A percentile compares a stretch with the other conserved stretches of the same genome.
Conservation (phyloP, 2,113 vertebrate genomes). For the Hydrolagus affinis region DNA sequence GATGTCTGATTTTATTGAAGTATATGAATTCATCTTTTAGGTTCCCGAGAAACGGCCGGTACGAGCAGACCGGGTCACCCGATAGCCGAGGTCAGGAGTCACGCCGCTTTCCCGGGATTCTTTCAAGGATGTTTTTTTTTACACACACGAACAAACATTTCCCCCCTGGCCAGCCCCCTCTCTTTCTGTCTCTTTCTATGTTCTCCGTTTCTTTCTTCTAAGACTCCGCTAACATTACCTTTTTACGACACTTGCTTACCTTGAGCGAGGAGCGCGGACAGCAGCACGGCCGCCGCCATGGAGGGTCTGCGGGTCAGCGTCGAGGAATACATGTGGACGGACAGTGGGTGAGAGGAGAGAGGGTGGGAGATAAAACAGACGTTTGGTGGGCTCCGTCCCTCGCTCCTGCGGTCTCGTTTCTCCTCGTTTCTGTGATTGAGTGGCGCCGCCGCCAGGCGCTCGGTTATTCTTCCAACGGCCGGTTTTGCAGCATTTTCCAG, state of each 20-base stretch:
- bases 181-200: background rate
- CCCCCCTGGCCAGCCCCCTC: background rate
- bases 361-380: background rate
- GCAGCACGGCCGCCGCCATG: background rate
- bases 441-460: background rate
- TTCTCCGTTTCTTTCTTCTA: background rate
- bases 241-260: background rate
- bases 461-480: too few relatives aligned
- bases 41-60: too few relatives aligned
- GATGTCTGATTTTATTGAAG: too few relatives aligned
- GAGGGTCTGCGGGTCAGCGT: background rate
- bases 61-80: too few relatives aligned
- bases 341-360: background rate
- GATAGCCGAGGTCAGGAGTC: too few relatives aligned
- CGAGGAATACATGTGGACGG: too few relatives aligned
- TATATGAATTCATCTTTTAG: too few relatives aligned
- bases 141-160: background rate
- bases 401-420: background rate
- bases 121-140: background rate
- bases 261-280: background rate
- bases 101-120: too few relatives aligned
- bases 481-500: background rate
- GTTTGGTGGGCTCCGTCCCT: too few relatives aligned
- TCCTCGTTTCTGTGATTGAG: background rate
- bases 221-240: background rate